Conservation (phyloP, 2,797 vertebrate species). For the Pipistrellus kuhlii region DNA sequence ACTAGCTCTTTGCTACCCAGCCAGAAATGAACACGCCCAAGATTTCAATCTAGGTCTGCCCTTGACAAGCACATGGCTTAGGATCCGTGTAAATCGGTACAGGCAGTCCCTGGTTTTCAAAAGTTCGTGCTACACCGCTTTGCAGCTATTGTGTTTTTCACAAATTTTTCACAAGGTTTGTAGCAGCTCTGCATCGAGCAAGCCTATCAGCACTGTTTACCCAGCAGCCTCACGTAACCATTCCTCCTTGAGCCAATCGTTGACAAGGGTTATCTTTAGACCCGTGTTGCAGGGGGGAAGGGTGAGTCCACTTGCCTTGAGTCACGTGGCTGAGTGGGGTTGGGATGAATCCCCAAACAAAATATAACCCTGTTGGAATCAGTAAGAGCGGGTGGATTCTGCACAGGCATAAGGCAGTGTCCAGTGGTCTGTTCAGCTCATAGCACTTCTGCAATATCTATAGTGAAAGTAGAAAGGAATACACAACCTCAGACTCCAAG, state of each 20-base stretch:
- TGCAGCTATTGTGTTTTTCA: neutral
- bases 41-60: neutral
- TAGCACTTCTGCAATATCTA: neutral
- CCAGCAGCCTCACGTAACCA: neutral
- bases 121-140: neutral
- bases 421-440: neutral
- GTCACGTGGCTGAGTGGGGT: neutral
- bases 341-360: neutral
- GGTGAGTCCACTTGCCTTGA: neutral
- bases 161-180: neutral
- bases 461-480: neutral
- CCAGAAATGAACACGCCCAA: neutral
- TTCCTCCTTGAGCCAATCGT: neutral
- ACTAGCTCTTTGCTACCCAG: neutral
- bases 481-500: neutral
- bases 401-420: too few relatives aligned
- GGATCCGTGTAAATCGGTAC: too few relatives aligned
- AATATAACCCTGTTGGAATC: neutral
- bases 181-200: neutral
- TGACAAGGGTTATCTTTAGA: neutral
- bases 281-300: neutral
- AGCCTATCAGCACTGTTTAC: neutral
- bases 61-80: neutral
- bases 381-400: neutral
- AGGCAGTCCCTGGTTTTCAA: neutral